Conservation (phyloP, 2,888 invertebrate genomes). For the Chesias legatella region DNA sequence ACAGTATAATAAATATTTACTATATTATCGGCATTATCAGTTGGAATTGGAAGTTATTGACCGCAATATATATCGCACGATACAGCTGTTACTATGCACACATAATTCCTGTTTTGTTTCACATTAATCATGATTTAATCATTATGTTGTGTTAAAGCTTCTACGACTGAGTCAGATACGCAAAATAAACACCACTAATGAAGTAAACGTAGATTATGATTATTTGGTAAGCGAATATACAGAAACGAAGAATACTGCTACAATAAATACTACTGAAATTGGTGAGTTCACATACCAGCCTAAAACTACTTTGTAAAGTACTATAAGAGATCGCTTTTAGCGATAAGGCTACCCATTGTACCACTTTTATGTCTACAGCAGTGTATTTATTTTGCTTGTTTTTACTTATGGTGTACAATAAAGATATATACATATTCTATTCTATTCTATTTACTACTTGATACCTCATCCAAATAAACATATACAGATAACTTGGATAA, state of each 20-base stretch:
- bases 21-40: constrained; percentile 18
- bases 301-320: no score
- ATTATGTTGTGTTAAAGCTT: neutral
- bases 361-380: no score
- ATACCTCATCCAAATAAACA: no score
- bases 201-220: constrained; percentile 1
- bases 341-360: no score
- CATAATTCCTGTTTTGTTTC: constrained; percentile 6
- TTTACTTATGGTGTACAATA: no score
- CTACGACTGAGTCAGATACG: neutral
- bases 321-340: no score
- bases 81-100: constrained; percentile 18
- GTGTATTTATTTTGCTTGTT: no score
- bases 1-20: constrained; percentile 4
- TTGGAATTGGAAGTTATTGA: constrained; percentile 15
- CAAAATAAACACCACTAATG: constrained; percentile 3
- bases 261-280: no score
- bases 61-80: constrained; percentile 10
- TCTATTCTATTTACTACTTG: no score
- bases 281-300: neutral
- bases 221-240: constrained; percentile 3
- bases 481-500: no score
- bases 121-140: constrained; percentile 1
- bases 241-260: neutral
- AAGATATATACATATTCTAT: no score